Evolutionary conservation across 1,140 invertebrate genomes (phyloP), one percentile per base, ranked within the genome.

Genomic region (Drosophila funebris): DNA sequence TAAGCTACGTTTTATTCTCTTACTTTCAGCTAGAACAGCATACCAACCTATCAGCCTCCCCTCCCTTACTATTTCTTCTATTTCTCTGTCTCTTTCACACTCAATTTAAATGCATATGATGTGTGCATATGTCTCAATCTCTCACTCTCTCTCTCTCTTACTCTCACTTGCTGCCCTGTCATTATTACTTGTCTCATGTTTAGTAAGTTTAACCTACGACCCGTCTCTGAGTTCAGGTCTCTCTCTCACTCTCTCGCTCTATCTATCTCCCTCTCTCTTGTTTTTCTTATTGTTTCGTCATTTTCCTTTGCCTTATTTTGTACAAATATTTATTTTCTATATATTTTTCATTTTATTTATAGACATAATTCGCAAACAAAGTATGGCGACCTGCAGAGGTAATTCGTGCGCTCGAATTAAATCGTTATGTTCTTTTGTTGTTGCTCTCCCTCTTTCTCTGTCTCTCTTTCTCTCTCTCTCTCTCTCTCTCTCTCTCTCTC

Each of bases 311-410:
- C 22, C 44, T 60, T 4, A 61, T 61, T 61, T 48, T 50, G 31
- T 61, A 61, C 9, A 37, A 37, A 50, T 54, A 67, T 48, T 52
- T 66, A 57, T 83, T 89, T 74, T 73, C 48, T 73, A 57, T 72
- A 50, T 73, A 85, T 91, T 83, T 79, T 88, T 83, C 62, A 80
- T 83, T 76, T 78, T 90, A 90, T 90, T 91, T 91, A 84, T 91
- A 91, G 90, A 90, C 72, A 87, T 91, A 80, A 91, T 91, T 78
- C 90, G 90, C 77, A 91, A 90, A 80, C 91, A 90, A 82, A 91
- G 90, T 90, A 87, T 91, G 64, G 71, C 83, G 62, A 75, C 50
- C 71, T 73, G 74, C 71, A 69, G 69, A 90, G 87, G 87, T 90
- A 90, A 90, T 82, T 82, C 76, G 81, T 62, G 53, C 60, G 70